phyloP scores from a whole-genome alignment of 1,140 invertebrate genomes.

The Marisa cornuarietis region DNA sequence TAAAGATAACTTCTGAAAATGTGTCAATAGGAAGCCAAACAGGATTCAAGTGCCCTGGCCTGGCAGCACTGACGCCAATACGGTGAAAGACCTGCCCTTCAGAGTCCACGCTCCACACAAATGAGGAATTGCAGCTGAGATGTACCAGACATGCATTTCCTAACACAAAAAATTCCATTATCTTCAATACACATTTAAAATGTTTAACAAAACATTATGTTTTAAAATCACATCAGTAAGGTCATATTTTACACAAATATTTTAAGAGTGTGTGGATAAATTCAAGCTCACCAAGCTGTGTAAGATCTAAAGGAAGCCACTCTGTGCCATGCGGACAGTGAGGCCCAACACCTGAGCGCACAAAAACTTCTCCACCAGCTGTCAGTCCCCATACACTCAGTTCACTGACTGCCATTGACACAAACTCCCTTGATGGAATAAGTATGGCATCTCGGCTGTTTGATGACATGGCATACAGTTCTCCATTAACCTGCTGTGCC shows the following conservation, averaged over 20 bases:
- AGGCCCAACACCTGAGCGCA: slow-evolving; percentile 65
- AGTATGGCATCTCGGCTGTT: slow-evolving; percentile 42
- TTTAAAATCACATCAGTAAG: neutral
- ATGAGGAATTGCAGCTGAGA: slow-evolving; percentile 67
- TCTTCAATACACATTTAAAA: slow-evolving; percentile 2
- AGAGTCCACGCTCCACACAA: slow-evolving; percentile 70
- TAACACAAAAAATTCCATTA: slow-evolving; percentile 37
- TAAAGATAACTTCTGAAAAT: slow-evolving; percentile 52
- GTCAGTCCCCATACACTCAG: slow-evolving; percentile 69
- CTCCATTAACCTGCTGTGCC: slow-evolving; percentile 63
- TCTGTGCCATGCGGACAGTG: slow-evolving; percentile 60
- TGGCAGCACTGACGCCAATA: slow-evolving; percentile 67
- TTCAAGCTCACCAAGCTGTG: slow-evolving; percentile 65
- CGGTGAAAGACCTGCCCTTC: slow-evolving; percentile 67
- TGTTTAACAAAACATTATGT: neutral
- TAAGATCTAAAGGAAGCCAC: slow-evolving; percentile 67
- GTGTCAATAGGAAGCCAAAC: slow-evolving; percentile 69
- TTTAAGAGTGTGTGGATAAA: neutral
- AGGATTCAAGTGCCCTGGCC: slow-evolving; percentile 63
- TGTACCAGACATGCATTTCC: slow-evolving; percentile 65
- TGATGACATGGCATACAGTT: slow-evolving; percentile 63
- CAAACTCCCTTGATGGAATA: slow-evolving; percentile 37
- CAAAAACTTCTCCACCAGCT: slow-evolving; percentile 63
- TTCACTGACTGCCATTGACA: slow-evolving; percentile 60
- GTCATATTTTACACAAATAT: neutral